Evolutionary conservation across 2,113 vertebrate species (phyloP).

Genomic region (Talpa occidentalis): DNA sequence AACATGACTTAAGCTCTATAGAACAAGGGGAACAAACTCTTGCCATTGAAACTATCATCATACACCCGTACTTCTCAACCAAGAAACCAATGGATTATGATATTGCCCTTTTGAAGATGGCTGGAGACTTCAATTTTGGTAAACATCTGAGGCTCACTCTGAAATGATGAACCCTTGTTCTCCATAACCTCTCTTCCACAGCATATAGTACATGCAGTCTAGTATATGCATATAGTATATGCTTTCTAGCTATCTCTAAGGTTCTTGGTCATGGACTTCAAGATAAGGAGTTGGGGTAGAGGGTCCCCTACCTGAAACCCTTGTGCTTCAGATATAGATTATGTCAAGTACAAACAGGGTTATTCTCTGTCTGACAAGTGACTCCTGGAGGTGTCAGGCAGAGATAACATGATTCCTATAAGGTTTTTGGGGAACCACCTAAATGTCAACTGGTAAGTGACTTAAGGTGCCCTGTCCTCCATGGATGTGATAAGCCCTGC

Average conservation of each 20-base stretch:
- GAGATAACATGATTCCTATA: not conserved
- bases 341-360: not conserved
- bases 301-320: not conserved
- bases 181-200: not conserved
- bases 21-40: slow-evolving; percentile 89
- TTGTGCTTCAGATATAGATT: not conserved
- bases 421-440: not conserved
- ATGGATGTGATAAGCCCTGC: not conserved
- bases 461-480: not conserved
- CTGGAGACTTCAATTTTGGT: slow-evolving; percentile 88
- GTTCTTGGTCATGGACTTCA: not conserved
- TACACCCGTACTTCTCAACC: slow-evolving; percentile 90
- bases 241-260: not conserved
- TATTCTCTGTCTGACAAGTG: not conserved
- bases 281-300: not conserved
- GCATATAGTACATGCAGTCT: no score
- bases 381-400: not conserved
- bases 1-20: slow-evolving; percentile 85
- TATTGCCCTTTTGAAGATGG: slow-evolving; percentile 90
- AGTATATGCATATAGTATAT: not conserved
- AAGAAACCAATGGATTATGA: slow-evolving; percentile 90
- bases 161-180: not conserved
- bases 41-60: slow-evolving; percentile 82
- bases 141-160: slow-evolving; percentile 71
- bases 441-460: not conserved